phyloP scores from a whole-genome alignment of 2,888 invertebrate genomes.

The Morinoia aosen region DNA sequence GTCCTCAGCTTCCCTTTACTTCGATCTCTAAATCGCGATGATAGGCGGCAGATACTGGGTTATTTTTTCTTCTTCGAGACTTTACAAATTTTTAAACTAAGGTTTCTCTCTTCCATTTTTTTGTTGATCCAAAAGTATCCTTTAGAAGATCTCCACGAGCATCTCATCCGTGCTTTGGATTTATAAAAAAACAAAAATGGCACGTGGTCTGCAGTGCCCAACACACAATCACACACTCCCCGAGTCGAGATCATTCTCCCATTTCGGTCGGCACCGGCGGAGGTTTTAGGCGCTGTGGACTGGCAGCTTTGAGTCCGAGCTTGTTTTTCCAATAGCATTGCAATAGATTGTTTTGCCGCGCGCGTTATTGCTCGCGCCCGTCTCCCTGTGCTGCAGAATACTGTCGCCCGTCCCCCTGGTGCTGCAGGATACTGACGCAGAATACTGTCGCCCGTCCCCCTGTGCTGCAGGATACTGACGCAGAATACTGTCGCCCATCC shows the following conservation, averaged over 20 bases:
- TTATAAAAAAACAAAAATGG: background rate
- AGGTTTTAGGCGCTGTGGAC: background rate
- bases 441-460: background rate
- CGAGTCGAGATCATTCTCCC: background rate
- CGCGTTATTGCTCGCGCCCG: background rate
- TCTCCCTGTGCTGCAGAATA: background rate
- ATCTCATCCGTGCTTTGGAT: background rate
- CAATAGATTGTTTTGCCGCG: constrained; percentile 49
- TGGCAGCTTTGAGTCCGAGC: background rate
- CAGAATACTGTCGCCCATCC: no score
- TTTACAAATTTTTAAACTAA: background rate
- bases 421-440: background rate
- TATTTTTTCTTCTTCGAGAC: background rate
- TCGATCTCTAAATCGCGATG: no score
- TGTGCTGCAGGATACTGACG: no score
- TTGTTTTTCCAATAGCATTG: constrained; percentile 45
- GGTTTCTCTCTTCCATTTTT: background rate
- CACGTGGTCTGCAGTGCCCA: background rate
- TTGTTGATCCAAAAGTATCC: background rate
- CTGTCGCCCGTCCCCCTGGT: background rate
- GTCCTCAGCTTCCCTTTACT: no score
- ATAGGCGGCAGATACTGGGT: background rate
- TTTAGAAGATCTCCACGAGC: background rate
- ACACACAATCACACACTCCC: background rate
- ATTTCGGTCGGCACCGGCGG: background rate